phyloP scores from a whole-genome alignment of 2,797 vertebrate genomes.

The Sebastes kiyomatsui region DNA sequence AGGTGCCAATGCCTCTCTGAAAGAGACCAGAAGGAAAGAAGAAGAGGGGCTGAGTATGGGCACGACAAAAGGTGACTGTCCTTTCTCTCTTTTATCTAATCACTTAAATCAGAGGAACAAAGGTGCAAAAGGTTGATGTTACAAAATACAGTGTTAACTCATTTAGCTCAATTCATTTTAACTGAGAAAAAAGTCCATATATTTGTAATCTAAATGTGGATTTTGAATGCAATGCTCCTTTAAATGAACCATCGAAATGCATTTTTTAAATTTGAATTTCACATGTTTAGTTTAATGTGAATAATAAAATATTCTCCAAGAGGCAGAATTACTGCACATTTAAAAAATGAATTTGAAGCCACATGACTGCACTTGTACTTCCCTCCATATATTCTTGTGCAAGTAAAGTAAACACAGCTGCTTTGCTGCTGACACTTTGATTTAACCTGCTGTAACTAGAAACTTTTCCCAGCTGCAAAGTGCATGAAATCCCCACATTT shows the following conservation, averaged over 20 bases:
- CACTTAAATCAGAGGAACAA: conserved; percentile 5
- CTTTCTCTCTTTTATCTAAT: not conserved
- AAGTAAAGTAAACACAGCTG: not conserved
- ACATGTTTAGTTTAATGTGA: not conserved
- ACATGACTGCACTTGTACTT: not conserved
- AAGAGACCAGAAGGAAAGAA: not conserved
- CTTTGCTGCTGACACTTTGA: not conserved
- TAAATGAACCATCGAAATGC: not conserved
- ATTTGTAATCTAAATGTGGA: not conserved
- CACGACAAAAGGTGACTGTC: not conserved
- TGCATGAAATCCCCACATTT: not conserved
- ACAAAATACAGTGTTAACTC: not conserved
- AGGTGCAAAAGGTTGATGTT: conserved; percentile 6
- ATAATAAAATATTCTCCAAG: not conserved
- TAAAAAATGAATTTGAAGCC: not conserved
- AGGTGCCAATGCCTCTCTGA: conserved; percentile 81
- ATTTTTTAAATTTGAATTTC: not conserved
- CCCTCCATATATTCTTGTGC: not conserved
- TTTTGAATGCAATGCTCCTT: not conserved
- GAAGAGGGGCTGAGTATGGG: not conserved
- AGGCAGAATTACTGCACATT: not conserved
- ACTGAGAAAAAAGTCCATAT: not conserved
- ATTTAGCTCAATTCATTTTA: not conserved
- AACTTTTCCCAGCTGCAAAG: not conserved
- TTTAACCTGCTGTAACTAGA: not conserved